Base-by-base conservation (phyloP, 2,888 invertebrate genomes). In the Nasonia oneida region DNA sequence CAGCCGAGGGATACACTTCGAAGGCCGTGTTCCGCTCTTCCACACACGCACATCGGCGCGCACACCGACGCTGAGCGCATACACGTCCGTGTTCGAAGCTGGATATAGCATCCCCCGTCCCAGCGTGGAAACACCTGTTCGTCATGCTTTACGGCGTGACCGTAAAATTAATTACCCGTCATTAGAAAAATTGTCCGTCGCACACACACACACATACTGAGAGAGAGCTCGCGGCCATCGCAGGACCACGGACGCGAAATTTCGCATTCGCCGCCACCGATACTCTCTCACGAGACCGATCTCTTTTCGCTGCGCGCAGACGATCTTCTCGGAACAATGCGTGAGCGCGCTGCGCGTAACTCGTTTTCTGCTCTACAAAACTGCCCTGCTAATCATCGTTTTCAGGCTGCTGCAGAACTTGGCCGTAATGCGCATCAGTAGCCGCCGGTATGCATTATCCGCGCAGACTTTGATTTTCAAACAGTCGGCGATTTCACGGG, bases 111-210 rank as follows among this genome's bases (percentile, higher is more conserved):
- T 67, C 33, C 67, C 12, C 50, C 70, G n/a, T 37, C 42, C 71
- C 50, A 78, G 84, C 74, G 86, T 87, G 85, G 87, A 89, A 90
- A 90, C 92, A 91, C 91, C 91, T 92, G 92, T 90, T 90, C 88
- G 89, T 87, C 88, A 84, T 90, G 89, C 89, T 92, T 92, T 92
- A 86, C 89, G 89, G 89, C 88, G 84, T 81, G 88, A 89, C 90
- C 91, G 90, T 92, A 90, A 91, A 91, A 92, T 92, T 91, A 91
- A 92, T 92, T 91, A 90, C 89, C 91, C 88, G 73, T 89, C 91
- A 91, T 91, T 90, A 91, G 90, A 90, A 90, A 90, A 90, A 91
- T 89, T 86, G 88, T 80, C 74, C 61, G 82, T 33, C 71, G 87
- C 89, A 88, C 90, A 90, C 91, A 90, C 91, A 90, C 90, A n/a